Base-by-base conservation (phyloP, 2,797 vertebrate genomes). In the Pangasius krempfi region DNA sequence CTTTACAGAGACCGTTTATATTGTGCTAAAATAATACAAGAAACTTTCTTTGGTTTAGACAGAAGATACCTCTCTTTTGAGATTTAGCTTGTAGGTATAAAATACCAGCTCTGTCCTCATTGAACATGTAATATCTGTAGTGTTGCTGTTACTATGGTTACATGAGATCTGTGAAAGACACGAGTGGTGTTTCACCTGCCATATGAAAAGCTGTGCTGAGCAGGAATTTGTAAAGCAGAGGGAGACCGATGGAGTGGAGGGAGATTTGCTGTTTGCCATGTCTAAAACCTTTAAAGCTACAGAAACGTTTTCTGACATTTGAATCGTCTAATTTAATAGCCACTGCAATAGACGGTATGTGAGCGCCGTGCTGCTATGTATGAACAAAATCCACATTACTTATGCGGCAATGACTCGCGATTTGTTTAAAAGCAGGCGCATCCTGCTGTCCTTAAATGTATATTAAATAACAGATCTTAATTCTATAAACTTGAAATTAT, bases 121-220 rank as follows among this genome's bases (percentile, higher is more conserved):
- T n/a, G 5, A 16, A 14, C 37, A 64, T 78, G 47, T 18, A 12
- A 13, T 58, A 58, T 25, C 54, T 79, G 14, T 56, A 18, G n/a
- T 56, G 76, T 18, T 79, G 47, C 50, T 56, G 78, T 80, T 80
- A 33, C 52, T 20, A 80, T 58, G 78, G 30, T 37, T 33, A 12
- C 52, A 8, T 20, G 14, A 79, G 50, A 56, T 33, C 52, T 3
- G 2, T 56, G 50, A 56, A 79, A 30, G 76, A 79, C 16, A 54
- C 27, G 5, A 27, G 14, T 8, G 27, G 4, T 54, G 50, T 54
- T 79, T 5, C 73, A 56, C 9, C 78, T 40, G 54, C 30, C 20
- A 6, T n/a, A 47, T 83, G 58, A 83, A 83, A 83, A 50, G 37
- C 58, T 81, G 54, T 25, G 20, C 78, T 25, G 54, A 81, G 54